Evolutionary conservation across 2,888 invertebrate species (phyloP).

Genomic region (Aleiodes alternator): DNA sequence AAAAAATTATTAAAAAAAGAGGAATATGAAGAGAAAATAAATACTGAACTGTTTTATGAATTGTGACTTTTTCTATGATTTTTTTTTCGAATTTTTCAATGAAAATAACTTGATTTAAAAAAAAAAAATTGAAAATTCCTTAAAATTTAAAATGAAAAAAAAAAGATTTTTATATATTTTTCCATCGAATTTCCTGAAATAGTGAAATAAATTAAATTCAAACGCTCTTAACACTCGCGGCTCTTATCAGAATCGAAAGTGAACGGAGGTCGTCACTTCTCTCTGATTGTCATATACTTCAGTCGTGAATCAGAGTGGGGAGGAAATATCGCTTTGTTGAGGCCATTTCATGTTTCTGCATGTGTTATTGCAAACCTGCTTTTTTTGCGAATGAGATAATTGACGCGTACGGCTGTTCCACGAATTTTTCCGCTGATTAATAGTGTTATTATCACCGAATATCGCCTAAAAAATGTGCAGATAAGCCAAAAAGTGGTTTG

Average conservation of each 20-base stretch:
- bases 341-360: background rate
- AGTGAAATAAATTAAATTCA: background rate
- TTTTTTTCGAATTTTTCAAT: background rate
- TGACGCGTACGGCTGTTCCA: background rate
- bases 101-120: too few species aligned
- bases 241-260: constrained; percentile 26
- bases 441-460: constrained; percentile 2
- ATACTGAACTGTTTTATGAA: constrained; percentile 19
- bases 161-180: too few species aligned
- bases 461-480: background rate
- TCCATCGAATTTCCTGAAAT: background rate
- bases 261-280: constrained; percentile 27
- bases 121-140: too few species aligned
- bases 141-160: too few species aligned
- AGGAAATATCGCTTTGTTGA: background rate
- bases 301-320: background rate
- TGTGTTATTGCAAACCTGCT: constrained; percentile 13
- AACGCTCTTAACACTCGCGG: background rate
- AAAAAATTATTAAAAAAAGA: background rate
- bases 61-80: background rate
- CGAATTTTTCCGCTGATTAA: background rate
- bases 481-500: background rate
- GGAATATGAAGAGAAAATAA: constrained; percentile 4
- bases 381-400: background rate
- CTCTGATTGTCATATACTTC: constrained; percentile 13